Evolutionary conservation across 2,888 invertebrate genomes (phyloP).

Genomic region (Coelopa pilipes): DNA sequence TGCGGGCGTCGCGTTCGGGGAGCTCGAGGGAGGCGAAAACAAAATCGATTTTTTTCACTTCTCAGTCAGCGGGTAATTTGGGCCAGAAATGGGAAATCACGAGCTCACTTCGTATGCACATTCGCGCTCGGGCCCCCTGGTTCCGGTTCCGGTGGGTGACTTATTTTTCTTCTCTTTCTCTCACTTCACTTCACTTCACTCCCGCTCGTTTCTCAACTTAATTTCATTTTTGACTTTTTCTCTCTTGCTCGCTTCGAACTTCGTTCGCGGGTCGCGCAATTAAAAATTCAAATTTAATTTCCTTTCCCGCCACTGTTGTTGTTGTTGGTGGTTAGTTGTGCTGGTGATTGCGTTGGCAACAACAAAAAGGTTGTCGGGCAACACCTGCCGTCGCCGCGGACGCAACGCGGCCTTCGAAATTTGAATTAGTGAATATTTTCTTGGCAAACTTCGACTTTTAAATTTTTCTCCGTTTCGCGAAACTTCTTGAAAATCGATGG

Average conservation of each 20-base stretch:
- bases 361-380: neutral
- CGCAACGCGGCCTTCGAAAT: too few species aligned
- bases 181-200: neutral
- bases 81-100: too few species aligned
- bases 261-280: neutral
- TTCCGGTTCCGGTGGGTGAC: neutral
- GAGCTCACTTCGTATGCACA: constrained; percentile 2
- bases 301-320: neutral
- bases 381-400: neutral
- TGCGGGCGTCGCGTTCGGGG: too few species aligned
- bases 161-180: neutral
- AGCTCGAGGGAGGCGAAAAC: too few species aligned
- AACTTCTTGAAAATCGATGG: too few species aligned
- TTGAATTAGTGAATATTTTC: too few species aligned
- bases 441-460: too few species aligned
- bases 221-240: neutral
- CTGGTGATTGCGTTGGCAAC: too few species aligned
- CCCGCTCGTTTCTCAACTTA: neutral
- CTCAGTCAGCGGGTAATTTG: too few species aligned
- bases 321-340: neutral
- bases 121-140: neutral
- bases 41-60: too few species aligned
- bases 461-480: too few species aligned
- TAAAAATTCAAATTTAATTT: neutral
- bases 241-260: neutral